Base-by-base conservation (phyloP, 2,797 vertebrate species). In the Neosalanx taihuensis region DNA sequence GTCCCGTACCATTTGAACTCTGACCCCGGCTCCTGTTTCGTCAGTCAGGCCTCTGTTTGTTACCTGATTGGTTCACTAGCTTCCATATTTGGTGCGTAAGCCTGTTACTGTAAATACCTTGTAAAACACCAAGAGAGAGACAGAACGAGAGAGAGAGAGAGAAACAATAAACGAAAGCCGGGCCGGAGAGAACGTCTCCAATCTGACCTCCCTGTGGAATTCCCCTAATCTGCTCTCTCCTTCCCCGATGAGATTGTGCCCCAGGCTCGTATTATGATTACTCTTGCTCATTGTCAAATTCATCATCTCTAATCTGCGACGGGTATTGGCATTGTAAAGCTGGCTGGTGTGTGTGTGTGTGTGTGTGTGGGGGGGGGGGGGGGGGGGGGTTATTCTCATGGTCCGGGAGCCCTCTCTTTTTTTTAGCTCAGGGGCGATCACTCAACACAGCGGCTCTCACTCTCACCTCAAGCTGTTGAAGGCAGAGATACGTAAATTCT, bases 191-290 rank as follows among this genome's bases (percentile, higher is more conserved):
- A 76, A 89, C 68, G 73, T 87, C 13, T 70, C 72, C 81, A 87
- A 89, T 90, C 86, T 86, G 79, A 88, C 91, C 84, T 77, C 88
- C 82, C 83, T 77, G 79, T 88, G 89, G 88, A 91, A 91, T 90
- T 89, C 85, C 81, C 78, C 79, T 91, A 91, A 91, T 92, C 90
- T 90, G 41, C 41, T 87, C 84, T 89, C 81, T 74, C 78, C 79
- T 79, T 79, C 70, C 69, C 83, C 87, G 89, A 91, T 88, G 87
- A 90, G 83, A 91, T 89, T 89, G 78, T 80, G 80, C 84, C 81
- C 76, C 53, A 49, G 68, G 15, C 20, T 9, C 41, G 13, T 13
- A 46, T 46, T 46, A 30, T 74, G 72, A 58, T 5, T 35, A 62
- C 70, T 63, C 26, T 72, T 41, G 4, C 15, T 80, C 70, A 53